phyloP scores from a whole-genome alignment of 2,888 invertebrate species.

The Stenichneumon culpator region DNA sequence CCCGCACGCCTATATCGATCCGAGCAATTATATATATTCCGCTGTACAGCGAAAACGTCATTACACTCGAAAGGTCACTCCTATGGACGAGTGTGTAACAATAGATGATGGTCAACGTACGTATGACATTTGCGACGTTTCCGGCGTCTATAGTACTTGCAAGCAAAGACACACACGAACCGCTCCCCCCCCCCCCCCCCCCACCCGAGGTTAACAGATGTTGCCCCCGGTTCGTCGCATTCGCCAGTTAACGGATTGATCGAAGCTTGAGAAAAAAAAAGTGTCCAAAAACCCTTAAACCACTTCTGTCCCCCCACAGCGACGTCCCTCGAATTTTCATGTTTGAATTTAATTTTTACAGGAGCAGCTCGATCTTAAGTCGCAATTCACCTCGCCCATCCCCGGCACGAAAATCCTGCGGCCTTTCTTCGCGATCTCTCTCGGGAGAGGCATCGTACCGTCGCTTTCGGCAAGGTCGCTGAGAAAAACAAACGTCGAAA shows the following conservation, averaged over 20 bases:
- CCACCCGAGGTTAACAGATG: slow-evolving; percentile 23
- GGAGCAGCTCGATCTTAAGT: not conserved
- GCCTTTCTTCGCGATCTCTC: not conserved
- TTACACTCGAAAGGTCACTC: slow-evolving; percentile 29
- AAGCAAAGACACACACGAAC: slow-evolving; percentile 7
- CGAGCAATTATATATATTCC: slow-evolving; percentile 1
- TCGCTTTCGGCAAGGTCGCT: not conserved
- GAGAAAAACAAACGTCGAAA: slow-evolving; percentile 3
- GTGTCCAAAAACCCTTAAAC: not conserved
- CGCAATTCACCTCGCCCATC: slow-evolving; percentile 30
- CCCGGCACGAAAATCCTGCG: not conserved
- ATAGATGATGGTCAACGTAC: slow-evolving; percentile 50
- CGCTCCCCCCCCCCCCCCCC: no score
- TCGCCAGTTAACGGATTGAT: not conserved
- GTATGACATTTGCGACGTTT: slow-evolving; percentile 56
- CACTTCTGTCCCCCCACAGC: not conserved
- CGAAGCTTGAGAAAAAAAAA: not conserved
- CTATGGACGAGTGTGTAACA: slow-evolving; percentile 1
- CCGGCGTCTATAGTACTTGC: slow-evolving; percentile 24
- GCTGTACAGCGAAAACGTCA: slow-evolving; percentile 5
- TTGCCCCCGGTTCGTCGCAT: not conserved
- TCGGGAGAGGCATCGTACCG: not conserved
- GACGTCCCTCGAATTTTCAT: no score
- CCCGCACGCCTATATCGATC: not conserved
- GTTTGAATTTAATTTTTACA: not conserved